A percentile compares a stretch with the other conserved stretches of the same genome.
These are phyloP conservation scores for Vulpes vulpes DNA, from an alignment of 2,113 vertebrate genomes.

Conservation along the genomic window DNA sequence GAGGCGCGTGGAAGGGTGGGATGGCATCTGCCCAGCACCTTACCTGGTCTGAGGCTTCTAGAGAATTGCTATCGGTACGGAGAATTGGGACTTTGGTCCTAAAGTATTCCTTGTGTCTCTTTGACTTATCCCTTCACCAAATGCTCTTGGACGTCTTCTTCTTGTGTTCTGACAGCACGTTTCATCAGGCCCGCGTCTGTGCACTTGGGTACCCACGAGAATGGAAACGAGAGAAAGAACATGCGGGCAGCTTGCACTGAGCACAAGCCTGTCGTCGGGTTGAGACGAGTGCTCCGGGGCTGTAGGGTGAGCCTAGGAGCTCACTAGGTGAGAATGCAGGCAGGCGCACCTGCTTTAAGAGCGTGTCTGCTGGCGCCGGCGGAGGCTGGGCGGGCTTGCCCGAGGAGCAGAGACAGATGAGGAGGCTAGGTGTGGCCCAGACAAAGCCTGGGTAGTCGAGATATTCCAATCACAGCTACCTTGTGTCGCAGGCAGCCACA, in stretches of 20 bases:
- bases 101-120: not conserved
- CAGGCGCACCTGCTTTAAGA: not conserved
- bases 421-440: not conserved
- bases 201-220: accelerated
- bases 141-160: not conserved
- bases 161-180: not conserved
- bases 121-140: not conserved
- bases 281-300: not conserved
- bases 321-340: not conserved
- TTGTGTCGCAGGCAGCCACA: constrained; percentile 58
- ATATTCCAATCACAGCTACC: not conserved
- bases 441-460: not conserved
- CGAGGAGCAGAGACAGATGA: not conserved
- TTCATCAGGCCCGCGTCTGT: not conserved
- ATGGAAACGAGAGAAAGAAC: too few species aligned
- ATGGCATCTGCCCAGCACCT: accelerated
- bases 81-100: not conserved
- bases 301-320: too few species aligned
- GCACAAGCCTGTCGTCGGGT: not conserved
- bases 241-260: accelerated
- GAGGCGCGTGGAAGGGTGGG: too few species aligned
- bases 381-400: not conserved
- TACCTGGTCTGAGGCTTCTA: not conserved
- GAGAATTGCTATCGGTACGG: not conserved
- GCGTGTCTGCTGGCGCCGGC: accelerated